Evolutionary conservation across 2,888 invertebrate genomes (phyloP).

Genomic region (Stenichneumon culpator): DNA sequence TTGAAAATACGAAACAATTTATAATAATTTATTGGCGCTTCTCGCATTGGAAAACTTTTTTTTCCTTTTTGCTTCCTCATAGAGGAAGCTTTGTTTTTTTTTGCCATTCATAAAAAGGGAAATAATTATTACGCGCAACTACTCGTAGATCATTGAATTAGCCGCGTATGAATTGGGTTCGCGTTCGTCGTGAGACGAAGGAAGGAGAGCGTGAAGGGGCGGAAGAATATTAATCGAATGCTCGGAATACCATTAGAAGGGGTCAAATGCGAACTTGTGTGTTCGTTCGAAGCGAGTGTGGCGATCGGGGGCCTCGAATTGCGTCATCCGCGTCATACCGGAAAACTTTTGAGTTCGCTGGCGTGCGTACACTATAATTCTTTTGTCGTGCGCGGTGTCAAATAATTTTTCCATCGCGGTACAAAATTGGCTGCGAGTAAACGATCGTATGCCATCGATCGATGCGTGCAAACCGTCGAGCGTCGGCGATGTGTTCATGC

Average conservation of each 20-base stretch:
- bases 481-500: background rate
- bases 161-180: constrained; percentile 43
- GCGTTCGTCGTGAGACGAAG: constrained; percentile 39
- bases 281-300: constrained; percentile 31
- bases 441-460: background rate
- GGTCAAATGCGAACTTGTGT: constrained; percentile 72
- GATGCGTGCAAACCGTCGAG: background rate
- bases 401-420: constrained; percentile 43
- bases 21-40: background rate
- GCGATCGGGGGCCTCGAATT: constrained; percentile 24
- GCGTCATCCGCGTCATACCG: constrained; percentile 60
- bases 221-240: constrained; percentile 76
- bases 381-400: constrained; percentile 10
- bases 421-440: background rate
- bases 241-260: constrained; percentile 75
- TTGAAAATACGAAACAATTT: background rate
- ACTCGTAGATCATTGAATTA: constrained; percentile 57
- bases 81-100: too few species aligned
- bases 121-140: background rate
- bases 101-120: background rate
- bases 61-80: too few species aligned
- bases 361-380: background rate
- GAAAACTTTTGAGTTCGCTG: constrained; percentile 46
- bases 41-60: background rate
- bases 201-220: constrained; percentile 35